phyloP scores from a whole-genome alignment of 1,140 invertebrate genomes.

The Drosophila paulistorum region DNA sequence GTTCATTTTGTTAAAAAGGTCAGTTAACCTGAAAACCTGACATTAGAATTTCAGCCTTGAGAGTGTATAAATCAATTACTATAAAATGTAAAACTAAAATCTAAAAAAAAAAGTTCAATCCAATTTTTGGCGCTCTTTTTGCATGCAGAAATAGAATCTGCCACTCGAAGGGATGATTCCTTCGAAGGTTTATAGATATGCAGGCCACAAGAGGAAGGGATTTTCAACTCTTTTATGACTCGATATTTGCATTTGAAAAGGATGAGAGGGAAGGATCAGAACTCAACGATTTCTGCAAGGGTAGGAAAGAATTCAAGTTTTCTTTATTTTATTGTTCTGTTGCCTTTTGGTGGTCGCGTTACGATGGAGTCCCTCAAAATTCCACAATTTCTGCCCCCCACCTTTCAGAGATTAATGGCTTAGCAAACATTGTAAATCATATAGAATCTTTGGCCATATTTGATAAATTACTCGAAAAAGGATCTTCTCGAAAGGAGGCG shows the following conservation, averaged over 20 bases:
- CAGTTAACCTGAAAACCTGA: too few species aligned
- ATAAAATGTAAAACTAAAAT: too few species aligned
- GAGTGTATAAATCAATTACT: too few species aligned
- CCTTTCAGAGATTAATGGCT: constrained; percentile 38
- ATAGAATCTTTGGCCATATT: neutral
- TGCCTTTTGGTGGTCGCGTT: neutral
- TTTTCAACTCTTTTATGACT: constrained; percentile 24
- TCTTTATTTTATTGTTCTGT: neutral
- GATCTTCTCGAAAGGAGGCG: constrained; percentile 2
- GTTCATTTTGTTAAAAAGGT: too few species aligned
- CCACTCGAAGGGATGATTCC: constrained; percentile 20
- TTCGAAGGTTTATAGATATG: constrained; percentile 28
- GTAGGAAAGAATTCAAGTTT: neutral
- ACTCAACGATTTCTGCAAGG: constrained; percentile 22
- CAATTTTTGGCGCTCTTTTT: too few species aligned
- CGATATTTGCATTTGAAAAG: constrained; percentile 60
- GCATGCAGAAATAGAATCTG: too few species aligned
- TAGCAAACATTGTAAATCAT: constrained; percentile 69
- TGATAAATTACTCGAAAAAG: constrained; percentile 49
- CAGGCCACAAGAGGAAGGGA: constrained; percentile 36
- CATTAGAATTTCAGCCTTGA: too few species aligned
- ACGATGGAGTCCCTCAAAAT: too few species aligned
- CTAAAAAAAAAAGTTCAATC: too few species aligned
- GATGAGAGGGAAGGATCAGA: neutral
- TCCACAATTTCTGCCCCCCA: neutral